Conservation (phyloP, 1,140 invertebrate genomes). For the Drosophila dunni region DNA sequence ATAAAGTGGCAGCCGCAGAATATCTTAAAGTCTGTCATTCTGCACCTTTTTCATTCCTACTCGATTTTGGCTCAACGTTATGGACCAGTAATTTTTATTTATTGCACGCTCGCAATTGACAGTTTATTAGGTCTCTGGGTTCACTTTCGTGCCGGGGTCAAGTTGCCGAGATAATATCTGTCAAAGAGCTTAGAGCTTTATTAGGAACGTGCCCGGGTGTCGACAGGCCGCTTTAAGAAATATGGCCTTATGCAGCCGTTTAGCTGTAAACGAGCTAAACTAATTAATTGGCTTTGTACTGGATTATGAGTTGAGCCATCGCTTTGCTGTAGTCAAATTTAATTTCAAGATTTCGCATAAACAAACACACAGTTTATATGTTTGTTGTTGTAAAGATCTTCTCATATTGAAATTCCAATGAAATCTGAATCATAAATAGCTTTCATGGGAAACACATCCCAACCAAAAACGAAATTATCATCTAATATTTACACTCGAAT, state of each 20-base stretch:
- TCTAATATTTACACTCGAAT: neutral
- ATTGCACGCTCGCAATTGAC: constrained; percentile 73
- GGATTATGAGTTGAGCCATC: neutral
- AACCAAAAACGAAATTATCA: neutral
- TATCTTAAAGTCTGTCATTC: constrained; percentile 1
- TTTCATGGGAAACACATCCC: neutral
- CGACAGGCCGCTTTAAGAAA: constrained; percentile 10
- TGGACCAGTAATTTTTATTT: constrained; percentile 79
- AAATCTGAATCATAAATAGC: constrained; percentile 9
- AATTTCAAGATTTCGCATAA: neutral
- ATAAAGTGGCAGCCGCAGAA: neutral
- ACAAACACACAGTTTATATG: neutral
- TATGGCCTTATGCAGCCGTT: constrained; percentile 16
- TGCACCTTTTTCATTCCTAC: neutral
- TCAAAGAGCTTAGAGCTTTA: constrained; percentile 51
- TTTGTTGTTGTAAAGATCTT: neutral
- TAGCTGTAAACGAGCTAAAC: constrained; percentile 22
- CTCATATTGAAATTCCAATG: neutral
- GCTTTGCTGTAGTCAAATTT: neutral
- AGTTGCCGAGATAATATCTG: constrained; percentile 56
- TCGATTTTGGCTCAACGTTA: constrained; percentile 56
- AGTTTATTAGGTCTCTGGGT: constrained; percentile 59
- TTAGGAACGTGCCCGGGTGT: constrained; percentile 27
- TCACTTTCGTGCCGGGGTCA: constrained; percentile 21
- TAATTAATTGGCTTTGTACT: constrained; percentile 29